Evolutionary conservation across 2,797 vertebrate genomes (phyloP).

Genomic region (Falco peregrinus): DNA sequence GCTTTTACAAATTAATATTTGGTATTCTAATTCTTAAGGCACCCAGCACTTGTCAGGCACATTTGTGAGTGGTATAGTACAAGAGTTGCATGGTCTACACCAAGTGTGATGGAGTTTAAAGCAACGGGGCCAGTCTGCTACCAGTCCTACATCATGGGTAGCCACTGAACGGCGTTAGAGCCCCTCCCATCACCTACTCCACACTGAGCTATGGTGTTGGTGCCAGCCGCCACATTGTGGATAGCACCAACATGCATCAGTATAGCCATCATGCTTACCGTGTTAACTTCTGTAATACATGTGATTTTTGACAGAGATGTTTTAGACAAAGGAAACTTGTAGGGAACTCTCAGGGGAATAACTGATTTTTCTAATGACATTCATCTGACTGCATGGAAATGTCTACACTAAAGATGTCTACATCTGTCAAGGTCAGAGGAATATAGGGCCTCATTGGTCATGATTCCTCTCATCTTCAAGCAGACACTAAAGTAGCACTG

Average conservation of each 20-base stretch:
- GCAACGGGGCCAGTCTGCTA: not conserved
- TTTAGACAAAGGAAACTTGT: not conserved
- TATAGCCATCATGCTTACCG: not conserved
- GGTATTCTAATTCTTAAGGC: not conserved
- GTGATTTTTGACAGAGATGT: not conserved
- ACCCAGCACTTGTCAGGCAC: not conserved
- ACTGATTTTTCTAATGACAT: not conserved
- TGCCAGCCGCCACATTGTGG: not conserved
- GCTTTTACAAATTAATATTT: not conserved
- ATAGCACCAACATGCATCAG: not conserved
- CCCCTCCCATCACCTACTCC: not conserved
- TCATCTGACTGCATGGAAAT: not conserved
- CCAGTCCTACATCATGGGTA: not conserved
- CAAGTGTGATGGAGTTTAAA: not conserved
- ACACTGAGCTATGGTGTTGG: rapidly evolving
- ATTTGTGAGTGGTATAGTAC: not conserved
- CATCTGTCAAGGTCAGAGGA: not conserved
- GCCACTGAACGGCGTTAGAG: not conserved
- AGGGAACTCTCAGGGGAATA: not conserved
- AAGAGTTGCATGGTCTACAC: not conserved
- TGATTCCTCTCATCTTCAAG: not conserved
- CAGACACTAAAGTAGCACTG: not conserved
- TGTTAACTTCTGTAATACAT: not conserved
- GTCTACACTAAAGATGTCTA: not conserved
- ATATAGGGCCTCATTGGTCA: not conserved